Conservation (phyloP, 2,888 invertebrate species). For the Drosophila kuntzei region DNA sequence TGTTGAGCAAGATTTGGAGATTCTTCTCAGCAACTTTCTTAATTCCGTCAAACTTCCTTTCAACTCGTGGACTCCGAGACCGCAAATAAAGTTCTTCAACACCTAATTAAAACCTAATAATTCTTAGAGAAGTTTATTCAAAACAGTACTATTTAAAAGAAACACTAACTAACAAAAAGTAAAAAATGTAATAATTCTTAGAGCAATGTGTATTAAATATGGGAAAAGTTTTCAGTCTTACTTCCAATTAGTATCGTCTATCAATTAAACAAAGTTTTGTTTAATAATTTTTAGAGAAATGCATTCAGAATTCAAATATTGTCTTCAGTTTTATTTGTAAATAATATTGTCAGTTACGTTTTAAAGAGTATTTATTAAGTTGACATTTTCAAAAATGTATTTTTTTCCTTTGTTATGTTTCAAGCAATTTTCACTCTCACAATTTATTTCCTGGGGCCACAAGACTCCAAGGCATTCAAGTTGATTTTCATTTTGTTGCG, state of each 20-base stretch:
- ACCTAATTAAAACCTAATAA: too few relatives aligned
- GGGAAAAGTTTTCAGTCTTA: too few relatives aligned
- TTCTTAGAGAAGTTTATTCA: background rate
- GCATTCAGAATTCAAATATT: too few relatives aligned
- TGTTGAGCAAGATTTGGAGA: slow-evolving; percentile 7
- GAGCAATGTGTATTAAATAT: too few relatives aligned
- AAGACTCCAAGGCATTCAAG: slow-evolving; percentile 30
- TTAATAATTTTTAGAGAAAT: too few relatives aligned
- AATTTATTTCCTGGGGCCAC: slow-evolving; percentile 20
- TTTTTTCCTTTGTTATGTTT: background rate
- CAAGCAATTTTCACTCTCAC: slow-evolving; percentile 9
- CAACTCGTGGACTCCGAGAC: too few relatives aligned
- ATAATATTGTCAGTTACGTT: background rate
- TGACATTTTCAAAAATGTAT: background rate
- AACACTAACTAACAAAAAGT: too few relatives aligned
- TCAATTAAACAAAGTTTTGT: too few relatives aligned
- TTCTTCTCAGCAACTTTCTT: slow-evolving; percentile 1
- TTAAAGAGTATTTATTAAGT: slow-evolving; percentile 9
- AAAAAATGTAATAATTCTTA: too few relatives aligned
- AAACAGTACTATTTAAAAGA: too few relatives aligned
- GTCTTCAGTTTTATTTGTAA: background rate
- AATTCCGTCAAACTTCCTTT: slow-evolving; percentile 23
- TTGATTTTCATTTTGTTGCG: slow-evolving; percentile 69
- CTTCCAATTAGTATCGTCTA: too few relatives aligned
- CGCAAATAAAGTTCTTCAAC: background rate